A percentile compares a stretch with the other conserved stretches of the same genome.
Conservation (phyloP, 2,888 invertebrate genomes). For the Drosophila pullipes region DNA sequence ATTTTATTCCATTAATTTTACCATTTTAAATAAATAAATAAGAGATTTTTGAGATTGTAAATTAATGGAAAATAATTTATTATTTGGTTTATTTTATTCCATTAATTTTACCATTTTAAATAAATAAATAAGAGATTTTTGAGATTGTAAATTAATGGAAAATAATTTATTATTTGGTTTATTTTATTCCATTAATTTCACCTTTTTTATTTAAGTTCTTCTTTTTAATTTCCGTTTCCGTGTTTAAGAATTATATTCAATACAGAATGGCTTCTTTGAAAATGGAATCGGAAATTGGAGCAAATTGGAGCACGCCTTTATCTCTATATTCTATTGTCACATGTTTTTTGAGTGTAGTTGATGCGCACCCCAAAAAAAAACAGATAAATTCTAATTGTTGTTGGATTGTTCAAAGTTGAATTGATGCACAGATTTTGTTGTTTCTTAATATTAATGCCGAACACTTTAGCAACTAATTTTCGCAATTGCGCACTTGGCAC, state of each 20-base stretch:
- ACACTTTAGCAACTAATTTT: slow-evolving; percentile 70
- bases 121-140: not conserved
- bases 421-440: slow-evolving; percentile 51
- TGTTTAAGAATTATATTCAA: not conserved
- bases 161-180: not conserved
- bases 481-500: slow-evolving; percentile 40
- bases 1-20: not conserved
- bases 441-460: slow-evolving; percentile 64
- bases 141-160: not conserved
- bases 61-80: not conserved
- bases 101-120: not conserved
- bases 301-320: not conserved
- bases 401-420: slow-evolving; percentile 52
- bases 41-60: not conserved
- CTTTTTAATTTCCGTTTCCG: not conserved
- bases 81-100: not conserved
- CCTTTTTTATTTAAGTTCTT: not conserved
- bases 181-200: not conserved
- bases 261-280: not conserved
- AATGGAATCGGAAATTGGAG: not conserved
- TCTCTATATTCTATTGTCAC: too few relatives aligned
- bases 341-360: not conserved
- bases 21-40: too few relatives aligned
- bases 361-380: slow-evolving; percentile 13
- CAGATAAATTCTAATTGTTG: slow-evolving; percentile 46